Evolutionary conservation across 2,797 vertebrate species (phyloP), one percentile per base, ranked within the genome.

Genomic region (Masticophis lateralis): DNA sequence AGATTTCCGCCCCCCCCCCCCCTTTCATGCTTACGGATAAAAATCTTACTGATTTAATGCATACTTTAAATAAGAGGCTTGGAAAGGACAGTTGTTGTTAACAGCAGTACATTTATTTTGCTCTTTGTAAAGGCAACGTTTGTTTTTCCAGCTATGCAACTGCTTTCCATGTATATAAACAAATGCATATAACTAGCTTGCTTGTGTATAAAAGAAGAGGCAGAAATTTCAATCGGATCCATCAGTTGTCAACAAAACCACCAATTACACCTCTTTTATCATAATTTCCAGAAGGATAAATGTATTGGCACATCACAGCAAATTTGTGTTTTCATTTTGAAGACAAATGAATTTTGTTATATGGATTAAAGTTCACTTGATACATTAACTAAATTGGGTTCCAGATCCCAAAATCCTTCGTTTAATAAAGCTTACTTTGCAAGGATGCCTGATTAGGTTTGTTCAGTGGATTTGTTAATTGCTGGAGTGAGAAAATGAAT

Each of bases 51-150:
- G 94, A 60, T 51, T 89, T 25, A 94, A 60, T 92, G 22, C 86
- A 92, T 88, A 57, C 28, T 94, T 83, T 83, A 83, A 47, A 47
- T 47, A 83, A 83, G 20, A 47, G 1, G 20, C 20, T 47, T 83
- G 63, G 18, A 5, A 61, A 92, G 79, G 60, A 89, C n/a, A 8
- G 88, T 86, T 92, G 88, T 83, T 92, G 94, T 87, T 90, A 28
- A 18, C 63, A 89, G 13, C 57, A 66, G 1, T 27, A 37, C 1
- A 27, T 60, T 57, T 25, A 37, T 51, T 37, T 59, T 90, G 11
- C 28, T 91, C 18, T 74, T n/a, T 88, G 20, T 51, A 51, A 60
- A 66, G 51, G 25, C 43, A 60, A 32, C 25, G 74, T 91, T 5
- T 43, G 12, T 47, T 57, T 90, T 16, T n/a, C 79, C 32, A 86